Evolutionary conservation across 2,797 vertebrate species (phyloP).

Genomic region (Cyclura pinguis): DNA sequence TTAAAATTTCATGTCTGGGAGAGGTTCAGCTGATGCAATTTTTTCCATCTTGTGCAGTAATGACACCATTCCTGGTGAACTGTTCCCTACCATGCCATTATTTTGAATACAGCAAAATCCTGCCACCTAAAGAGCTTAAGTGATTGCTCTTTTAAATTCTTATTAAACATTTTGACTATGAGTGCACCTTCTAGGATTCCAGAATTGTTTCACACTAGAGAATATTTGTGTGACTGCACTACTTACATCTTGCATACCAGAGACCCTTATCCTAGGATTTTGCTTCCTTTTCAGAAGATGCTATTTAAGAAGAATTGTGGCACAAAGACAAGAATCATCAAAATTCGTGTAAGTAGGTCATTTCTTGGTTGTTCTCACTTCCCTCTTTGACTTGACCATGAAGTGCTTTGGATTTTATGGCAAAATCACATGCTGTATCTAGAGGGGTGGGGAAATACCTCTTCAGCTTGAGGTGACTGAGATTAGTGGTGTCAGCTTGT

Average conservation of each 20-base stretch:
- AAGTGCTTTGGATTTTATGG: background rate
- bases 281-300: constrained; percentile 89
- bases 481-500: too few relatives aligned
- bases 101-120: background rate
- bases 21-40: background rate
- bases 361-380: constrained; percentile 25
- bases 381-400: constrained; percentile 33
- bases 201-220: background rate
- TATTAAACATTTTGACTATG: background rate
- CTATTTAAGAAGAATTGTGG: constrained; percentile 92
- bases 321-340: constrained; percentile 89
- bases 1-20: background rate
- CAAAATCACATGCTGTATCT: background rate
- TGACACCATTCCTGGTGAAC: background rate
- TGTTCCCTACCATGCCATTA: background rate
- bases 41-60: background rate
- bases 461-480: too few relatives aligned
- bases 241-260: constrained; percentile 8
- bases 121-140: background rate
- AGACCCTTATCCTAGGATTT: constrained; percentile 77
- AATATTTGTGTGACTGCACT: constrained; percentile 24
- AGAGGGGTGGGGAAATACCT: background rate
- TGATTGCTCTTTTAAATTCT: background rate
- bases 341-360: constrained; percentile 87
- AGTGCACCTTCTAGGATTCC: background rate